Conservation (phyloP, 2,888 invertebrate genomes). For the Chrysotoxum bicinctum region DNA sequence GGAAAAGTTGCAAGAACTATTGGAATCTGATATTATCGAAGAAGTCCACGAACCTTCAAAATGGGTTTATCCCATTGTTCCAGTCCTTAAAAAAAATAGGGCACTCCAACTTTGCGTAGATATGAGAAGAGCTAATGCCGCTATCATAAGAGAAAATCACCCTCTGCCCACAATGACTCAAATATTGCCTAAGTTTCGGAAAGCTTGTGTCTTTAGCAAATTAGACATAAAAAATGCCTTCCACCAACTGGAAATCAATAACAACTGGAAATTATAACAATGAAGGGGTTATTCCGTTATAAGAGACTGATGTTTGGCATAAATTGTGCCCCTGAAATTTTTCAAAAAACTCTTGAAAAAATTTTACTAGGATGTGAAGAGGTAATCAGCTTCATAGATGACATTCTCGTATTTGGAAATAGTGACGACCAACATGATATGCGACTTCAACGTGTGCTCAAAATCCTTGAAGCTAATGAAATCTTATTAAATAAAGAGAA, state of each 20-base stretch:
- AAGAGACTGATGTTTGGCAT: slow-evolving; percentile 24
- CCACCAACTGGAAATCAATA: slow-evolving; percentile 79
- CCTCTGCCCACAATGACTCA: slow-evolving; percentile 30
- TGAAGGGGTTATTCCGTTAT: slow-evolving; percentile 75
- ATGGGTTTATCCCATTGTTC: slow-evolving; percentile 8
- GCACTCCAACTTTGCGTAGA: slow-evolving; percentile 9
- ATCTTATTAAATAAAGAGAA: slow-evolving; percentile 15
- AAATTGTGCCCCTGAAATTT: slow-evolving; percentile 74
- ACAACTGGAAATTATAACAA: slow-evolving; percentile 73
- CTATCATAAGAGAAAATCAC: slow-evolving; percentile 25
- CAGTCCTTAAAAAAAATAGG: slow-evolving; percentile 8
- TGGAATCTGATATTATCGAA: slow-evolving; percentile 15
- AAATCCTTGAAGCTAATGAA: slow-evolving; percentile 1
- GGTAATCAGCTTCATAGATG: slow-evolving; percentile 78
- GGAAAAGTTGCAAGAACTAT: slow-evolving; percentile 8
- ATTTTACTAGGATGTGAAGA: slow-evolving; percentile 75
- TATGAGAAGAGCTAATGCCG: slow-evolving; percentile 22
- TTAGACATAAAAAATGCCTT: slow-evolving; percentile 77
- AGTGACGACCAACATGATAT: background rate
- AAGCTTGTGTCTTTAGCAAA: slow-evolving; percentile 74
- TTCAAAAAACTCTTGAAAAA: slow-evolving; percentile 73
- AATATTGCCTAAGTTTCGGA: slow-evolving; percentile 26
- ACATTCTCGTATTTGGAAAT: slow-evolving; percentile 74
- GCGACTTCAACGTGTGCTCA: background rate
- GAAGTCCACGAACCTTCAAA: slow-evolving; percentile 21